These are phyloP conservation scores for Dicentrarchus labrax DNA, from an alignment of 2,113 vertebrate species.

Conservation along the genomic window DNA sequence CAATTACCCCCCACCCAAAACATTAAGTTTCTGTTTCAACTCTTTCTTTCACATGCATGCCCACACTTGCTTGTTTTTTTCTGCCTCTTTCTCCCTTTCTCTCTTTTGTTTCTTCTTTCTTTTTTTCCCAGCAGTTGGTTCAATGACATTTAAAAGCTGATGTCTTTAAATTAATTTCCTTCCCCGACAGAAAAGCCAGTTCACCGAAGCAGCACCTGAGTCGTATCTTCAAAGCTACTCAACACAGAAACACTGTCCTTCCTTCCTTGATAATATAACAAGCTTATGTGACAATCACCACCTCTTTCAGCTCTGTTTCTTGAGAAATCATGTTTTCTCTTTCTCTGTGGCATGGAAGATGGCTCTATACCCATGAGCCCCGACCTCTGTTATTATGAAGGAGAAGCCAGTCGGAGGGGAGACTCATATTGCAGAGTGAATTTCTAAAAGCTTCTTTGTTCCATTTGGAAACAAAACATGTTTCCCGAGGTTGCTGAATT, in stretches of 20 bases:
- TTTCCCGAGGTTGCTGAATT: not conserved
- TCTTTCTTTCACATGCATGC: not conserved
- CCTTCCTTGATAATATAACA: not conserved
- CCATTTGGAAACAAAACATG: not conserved
- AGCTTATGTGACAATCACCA: not conserved
- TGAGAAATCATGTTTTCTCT: not conserved
- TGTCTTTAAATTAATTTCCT: not conserved
- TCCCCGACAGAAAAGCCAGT: not conserved
- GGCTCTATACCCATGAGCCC: not conserved
- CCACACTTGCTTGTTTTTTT: not conserved
- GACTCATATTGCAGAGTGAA: not conserved
- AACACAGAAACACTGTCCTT: not conserved
- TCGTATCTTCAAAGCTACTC: not conserved
- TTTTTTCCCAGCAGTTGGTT: not conserved
- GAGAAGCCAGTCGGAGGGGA: not conserved
- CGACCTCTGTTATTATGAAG: not conserved
- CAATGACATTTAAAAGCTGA: conserved; percentile 8
- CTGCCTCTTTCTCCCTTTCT: not conserved
- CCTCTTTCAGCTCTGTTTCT: not conserved
- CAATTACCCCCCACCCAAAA: not conserved
- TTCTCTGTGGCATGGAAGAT: not conserved
- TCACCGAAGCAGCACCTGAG: not conserved
- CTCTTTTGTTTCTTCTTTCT: not conserved
- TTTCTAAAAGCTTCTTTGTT: not conserved
- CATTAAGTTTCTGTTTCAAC: not conserved